Conservation (phyloP, 92 coral and sea anemone species). For the Parazoanthus swiftii region DNA sequence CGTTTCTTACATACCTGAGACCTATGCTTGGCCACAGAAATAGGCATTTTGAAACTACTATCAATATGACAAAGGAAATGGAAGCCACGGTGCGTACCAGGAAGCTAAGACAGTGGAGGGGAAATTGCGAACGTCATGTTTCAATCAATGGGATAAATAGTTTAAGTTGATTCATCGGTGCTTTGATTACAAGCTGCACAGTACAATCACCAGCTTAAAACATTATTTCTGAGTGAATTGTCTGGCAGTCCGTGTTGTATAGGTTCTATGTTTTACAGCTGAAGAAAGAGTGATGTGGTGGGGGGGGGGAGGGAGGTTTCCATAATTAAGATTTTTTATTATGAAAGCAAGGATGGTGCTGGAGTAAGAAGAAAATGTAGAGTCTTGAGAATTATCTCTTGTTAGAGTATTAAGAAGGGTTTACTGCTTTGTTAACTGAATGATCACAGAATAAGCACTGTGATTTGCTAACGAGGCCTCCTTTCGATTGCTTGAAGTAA, state of each 20-base stretch:
- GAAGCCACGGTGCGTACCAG: neutral
- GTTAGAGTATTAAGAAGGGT: too few species aligned
- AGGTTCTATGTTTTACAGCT: neutral
- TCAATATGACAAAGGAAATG: neutral
- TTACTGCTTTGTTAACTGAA: neutral
- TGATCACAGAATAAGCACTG: neutral
- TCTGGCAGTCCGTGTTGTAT: neutral
- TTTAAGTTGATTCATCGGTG: neutral
- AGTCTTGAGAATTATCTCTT: neutral
- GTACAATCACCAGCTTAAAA: neutral
- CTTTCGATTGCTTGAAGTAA: neutral
- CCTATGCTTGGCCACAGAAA: constrained; percentile 70
- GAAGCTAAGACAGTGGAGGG: neutral
- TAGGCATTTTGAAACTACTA: neutral
- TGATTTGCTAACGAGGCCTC: neutral
- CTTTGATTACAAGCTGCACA: neutral
- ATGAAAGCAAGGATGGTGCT: neutral
- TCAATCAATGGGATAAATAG: neutral
- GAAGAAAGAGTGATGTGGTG: neutral
- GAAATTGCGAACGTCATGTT: neutral
- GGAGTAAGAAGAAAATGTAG: neutral
- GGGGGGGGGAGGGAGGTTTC: neutral
- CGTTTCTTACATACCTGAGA: constrained; percentile 85
- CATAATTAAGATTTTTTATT: too few species aligned
- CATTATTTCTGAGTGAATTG: neutral